Evolutionary conservation across 2,797 vertebrate genomes (phyloP).

Genomic region (Chromis chromis): DNA sequence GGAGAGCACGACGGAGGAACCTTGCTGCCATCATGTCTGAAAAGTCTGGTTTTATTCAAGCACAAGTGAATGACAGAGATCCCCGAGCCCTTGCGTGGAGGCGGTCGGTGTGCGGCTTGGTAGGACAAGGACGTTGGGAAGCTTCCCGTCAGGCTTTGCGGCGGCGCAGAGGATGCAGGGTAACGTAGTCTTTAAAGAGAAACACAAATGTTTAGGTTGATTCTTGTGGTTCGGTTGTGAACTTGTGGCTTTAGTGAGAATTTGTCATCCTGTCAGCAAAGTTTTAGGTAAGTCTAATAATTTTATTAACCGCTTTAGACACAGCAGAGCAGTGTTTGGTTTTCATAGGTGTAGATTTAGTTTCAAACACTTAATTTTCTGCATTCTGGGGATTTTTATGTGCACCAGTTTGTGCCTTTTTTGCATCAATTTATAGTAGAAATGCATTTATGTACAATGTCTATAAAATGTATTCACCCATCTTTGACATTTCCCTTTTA

Average conservation of each 20-base stretch:
- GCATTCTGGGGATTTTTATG: no score
- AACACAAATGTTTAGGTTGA: no score
- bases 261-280: background rate
- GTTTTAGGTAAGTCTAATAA: no score
- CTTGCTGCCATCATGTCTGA: slow-evolving; percentile 81
- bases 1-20: slow-evolving; percentile 79
- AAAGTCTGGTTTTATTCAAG: slow-evolving; percentile 19
- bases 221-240: background rate
- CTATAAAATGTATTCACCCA: no score
- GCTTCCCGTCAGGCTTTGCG: slow-evolving; percentile 73
- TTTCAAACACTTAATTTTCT: no score
- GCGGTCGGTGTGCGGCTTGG: slow-evolving; percentile 63
- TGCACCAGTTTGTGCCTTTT: no score
- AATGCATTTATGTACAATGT: no score
- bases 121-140: slow-evolving; percentile 77
- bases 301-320: no score
- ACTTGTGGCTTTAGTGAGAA: background rate
- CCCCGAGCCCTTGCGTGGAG: slow-evolving; percentile 53
- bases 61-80: slow-evolving; percentile 50
- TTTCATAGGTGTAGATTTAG: no score
- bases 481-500: no score
- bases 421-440: no score
- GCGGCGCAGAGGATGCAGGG: slow-evolving; percentile 56
- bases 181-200: slow-evolving; percentile 63
- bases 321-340: no score